Evolutionary conservation across 2,113 vertebrate species (phyloP), one percentile per base, ranked within the genome.

Genomic region (Pachycephala philippinensis): DNA sequence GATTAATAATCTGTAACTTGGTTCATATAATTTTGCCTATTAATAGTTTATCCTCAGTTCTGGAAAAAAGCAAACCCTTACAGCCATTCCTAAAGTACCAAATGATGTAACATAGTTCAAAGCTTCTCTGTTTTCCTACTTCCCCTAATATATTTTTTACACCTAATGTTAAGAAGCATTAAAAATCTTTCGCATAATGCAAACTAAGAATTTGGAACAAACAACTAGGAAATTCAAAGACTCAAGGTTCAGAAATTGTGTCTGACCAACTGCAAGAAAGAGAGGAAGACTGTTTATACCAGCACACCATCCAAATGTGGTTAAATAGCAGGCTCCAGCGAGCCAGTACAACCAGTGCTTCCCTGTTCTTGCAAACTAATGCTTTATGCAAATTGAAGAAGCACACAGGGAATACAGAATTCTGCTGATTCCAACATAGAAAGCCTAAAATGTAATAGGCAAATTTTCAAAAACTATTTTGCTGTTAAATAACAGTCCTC

Each of bases 251-350:
- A 75, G 27, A 47, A 52, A 24, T 39, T 4, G 31, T 11, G 3
- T 30, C 35, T 63, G 33, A 66, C 44, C 6, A 47, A 5, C 17
- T 40, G 10, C 35, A 86, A 80, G 17, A 85, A 64, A 54, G 4
- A 60, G 26, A 26, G 8, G 53, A 39, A 63, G 11, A 28, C 27
- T 28, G 2, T 40, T 81, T 30, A 35, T 21, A 40, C 5, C 40
- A 65, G 39, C 0, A 1, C 15, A 66, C 11, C 28, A 30, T 35
- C 7, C 24, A 21, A 21, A 27, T 1, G 7, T 7, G 13, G 12
- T 64, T 69, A 35, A 65, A 44, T 3, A 8, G 4, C 19, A 56
- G 18, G 6, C 11, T 74, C 30, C 24, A 26, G 3, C 4, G 3
- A 26, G 6, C n/a, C 56, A 56, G 24, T 11, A 42, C 2, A 13